Conservation (phyloP, 2,797 vertebrate species). For the Tolypeutes matacus region DNA sequence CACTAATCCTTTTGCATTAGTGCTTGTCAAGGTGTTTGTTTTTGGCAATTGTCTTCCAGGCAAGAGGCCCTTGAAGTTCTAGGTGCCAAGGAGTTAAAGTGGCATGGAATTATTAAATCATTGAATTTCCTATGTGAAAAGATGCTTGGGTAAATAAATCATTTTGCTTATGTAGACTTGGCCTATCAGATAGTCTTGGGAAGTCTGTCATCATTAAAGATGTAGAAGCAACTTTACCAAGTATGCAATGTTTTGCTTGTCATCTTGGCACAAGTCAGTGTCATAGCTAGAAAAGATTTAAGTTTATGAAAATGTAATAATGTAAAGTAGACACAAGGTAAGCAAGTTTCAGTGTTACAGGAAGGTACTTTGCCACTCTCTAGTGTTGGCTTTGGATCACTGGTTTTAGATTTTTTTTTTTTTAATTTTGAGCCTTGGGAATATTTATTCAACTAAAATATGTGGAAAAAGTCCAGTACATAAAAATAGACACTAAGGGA, state of each 20-base stretch:
- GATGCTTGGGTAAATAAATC: constrained; percentile 70
- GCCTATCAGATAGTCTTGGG: constrained; percentile 40
- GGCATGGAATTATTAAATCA: constrained; percentile 70
- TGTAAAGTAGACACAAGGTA: constrained; percentile 6
- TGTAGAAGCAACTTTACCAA: constrained; percentile 55
- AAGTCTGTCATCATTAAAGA: constrained; percentile 71
- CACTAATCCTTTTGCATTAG: constrained; percentile 70
- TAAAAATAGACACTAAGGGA: neutral
- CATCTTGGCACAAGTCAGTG: constrained; percentile 52
- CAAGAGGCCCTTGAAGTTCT: constrained; percentile 63
- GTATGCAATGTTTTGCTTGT: constrained; percentile 61
- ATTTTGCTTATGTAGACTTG: constrained; percentile 68
- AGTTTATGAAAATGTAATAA: constrained; percentile 55
- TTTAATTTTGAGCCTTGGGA: constrained; percentile 18
- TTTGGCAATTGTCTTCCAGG: constrained; percentile 59
- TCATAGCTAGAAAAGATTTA: constrained; percentile 53
- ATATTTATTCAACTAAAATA: constrained; percentile 71
- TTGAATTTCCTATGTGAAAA: constrained; percentile 59
- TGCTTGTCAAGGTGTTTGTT: neutral
- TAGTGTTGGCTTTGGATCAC: constrained; percentile 33
- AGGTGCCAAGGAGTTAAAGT: constrained; percentile 70
- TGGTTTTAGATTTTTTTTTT: neutral
- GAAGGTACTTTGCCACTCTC: neutral
- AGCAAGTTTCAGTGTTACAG: neutral
- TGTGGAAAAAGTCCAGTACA: constrained; percentile 59